These are phyloP conservation scores for Artibeus jamaicensis DNA, from an alignment of 2,797 vertebrate species.

Conservation along the genomic window DNA sequence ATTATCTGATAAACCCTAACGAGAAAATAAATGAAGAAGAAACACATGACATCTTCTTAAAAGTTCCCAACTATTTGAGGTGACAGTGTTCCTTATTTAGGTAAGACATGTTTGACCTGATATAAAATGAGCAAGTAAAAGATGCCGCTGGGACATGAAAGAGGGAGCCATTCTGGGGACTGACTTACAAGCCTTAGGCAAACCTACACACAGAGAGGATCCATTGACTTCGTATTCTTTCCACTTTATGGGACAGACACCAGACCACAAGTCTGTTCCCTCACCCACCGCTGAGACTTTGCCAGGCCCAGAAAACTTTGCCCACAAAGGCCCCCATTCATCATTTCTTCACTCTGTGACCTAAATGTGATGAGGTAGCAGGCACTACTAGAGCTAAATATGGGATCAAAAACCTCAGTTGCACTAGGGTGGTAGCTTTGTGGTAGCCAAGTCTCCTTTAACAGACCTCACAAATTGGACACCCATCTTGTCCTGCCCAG, in stretches of 20 bases:
- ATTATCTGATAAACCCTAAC: background rate
- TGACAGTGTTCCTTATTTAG: background rate
- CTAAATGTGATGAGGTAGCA: constrained; percentile 68
- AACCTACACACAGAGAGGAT: constrained; percentile 55
- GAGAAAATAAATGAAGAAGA: background rate
- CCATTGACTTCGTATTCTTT: constrained; percentile 76
- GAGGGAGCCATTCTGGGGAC: constrained; percentile 61
- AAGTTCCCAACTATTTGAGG: background rate
- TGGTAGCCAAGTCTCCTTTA: constrained; percentile 58
- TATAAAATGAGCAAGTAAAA: background rate
- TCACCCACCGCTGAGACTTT: constrained; percentile 70
- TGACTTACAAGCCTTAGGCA: constrained; percentile 59
- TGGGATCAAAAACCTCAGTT: constrained; percentile 61
- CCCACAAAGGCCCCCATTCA: constrained; percentile 74
- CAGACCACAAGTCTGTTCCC: constrained; percentile 71
- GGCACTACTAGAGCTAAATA: constrained; percentile 73
- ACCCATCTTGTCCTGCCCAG: constrained; percentile 32
- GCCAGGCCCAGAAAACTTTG: constrained; percentile 52
- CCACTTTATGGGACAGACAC: constrained; percentile 69
- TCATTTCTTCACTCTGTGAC: constrained; percentile 56
- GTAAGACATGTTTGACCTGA: background rate
- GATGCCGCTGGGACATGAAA: background rate
- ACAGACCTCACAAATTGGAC: constrained; percentile 67
- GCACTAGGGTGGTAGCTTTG: constrained; percentile 39
- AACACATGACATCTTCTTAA: background rate